phyloP scores from a whole-genome alignment of 2,113 vertebrate species.

The Malurus elegans region DNA sequence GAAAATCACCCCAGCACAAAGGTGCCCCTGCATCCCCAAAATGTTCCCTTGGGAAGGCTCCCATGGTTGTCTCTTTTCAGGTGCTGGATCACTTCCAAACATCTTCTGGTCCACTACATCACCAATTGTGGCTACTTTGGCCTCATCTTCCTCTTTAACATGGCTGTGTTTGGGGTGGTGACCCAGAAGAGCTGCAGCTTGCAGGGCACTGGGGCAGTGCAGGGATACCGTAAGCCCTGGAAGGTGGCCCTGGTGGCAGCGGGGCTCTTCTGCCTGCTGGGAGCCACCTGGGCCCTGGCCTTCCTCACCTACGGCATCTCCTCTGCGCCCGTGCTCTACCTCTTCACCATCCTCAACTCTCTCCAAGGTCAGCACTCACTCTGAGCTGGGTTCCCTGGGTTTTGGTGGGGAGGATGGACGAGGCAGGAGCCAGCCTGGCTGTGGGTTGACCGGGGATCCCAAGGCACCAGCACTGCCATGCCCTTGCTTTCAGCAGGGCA shows the following conservation, averaged over 20 bases:
- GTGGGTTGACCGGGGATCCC: not conserved
- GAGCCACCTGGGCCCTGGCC: conserved; percentile 79
- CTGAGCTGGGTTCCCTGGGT: not conserved
- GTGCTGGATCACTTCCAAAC: conserved; percentile 80
- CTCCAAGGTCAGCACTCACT: conserved; percentile 77
- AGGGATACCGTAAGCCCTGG: not conserved
- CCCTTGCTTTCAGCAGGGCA: not conserved
- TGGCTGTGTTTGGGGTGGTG: conserved; percentile 66
- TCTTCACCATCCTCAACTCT: conserved; percentile 81
- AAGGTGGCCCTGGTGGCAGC: conserved; percentile 54
- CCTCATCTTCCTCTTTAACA: conserved; percentile 77
- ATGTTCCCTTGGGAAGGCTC: not conserved
- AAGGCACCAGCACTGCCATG: not conserved
- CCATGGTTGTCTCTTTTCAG: conserved; percentile 48
- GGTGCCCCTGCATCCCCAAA: not conserved
- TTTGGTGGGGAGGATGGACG: not conserved
- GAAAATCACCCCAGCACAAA: not conserved
- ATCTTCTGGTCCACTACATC: conserved; percentile 64
- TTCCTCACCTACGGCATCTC: conserved; percentile 68
- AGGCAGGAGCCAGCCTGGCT: not conserved
- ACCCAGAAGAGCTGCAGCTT: conserved; percentile 71
- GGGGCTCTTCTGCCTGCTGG: conserved; percentile 81
- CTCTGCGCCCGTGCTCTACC: conserved; percentile 68
- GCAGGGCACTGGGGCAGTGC: not conserved
- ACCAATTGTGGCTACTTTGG: conserved; percentile 78